Evolutionary conservation across 2,113 vertebrate genomes (phyloP).

Genomic region (Dendropsophus ebraccatus): DNA sequence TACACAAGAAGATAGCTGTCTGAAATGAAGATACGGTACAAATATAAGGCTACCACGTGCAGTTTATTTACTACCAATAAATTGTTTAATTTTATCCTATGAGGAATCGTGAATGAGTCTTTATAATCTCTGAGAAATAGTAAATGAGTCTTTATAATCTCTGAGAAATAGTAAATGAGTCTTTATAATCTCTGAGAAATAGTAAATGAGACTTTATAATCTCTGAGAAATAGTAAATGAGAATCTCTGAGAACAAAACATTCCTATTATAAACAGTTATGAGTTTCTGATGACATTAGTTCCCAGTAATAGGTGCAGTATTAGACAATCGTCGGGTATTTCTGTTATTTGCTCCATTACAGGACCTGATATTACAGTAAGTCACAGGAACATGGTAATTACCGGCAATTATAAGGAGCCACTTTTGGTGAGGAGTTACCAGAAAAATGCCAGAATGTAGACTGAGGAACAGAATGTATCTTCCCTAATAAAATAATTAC

Average conservation of each 20-base stretch:
- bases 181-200: not conserved
- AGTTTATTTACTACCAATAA: no score
- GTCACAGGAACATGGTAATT: conserved; percentile 25
- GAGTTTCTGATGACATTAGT: conserved; percentile 42
- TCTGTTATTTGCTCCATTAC: not conserved
- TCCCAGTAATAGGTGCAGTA: not conserved
- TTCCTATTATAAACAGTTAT: conserved; percentile 31
- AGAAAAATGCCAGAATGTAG: not conserved
- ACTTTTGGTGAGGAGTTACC: not conserved
- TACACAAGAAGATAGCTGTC: no score
- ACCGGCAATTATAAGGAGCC: conserved; percentile 33
- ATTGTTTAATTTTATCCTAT: not conserved
- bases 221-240: not conserved
- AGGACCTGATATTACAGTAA: conserved; percentile 19
- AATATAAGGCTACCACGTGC: no score
- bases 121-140: not conserved
- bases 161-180: not conserved
- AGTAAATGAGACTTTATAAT: not conserved
- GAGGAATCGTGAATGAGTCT: not conserved
- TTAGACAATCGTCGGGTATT: not conserved
- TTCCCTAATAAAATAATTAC: not conserved
- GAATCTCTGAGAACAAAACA: not conserved
- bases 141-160: not conserved
- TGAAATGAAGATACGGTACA: no score
- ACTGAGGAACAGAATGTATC: not conserved